Evolutionary conservation across 2,113 vertebrate species (phyloP).

Genomic region (Micronycteris hirsuta): DNA sequence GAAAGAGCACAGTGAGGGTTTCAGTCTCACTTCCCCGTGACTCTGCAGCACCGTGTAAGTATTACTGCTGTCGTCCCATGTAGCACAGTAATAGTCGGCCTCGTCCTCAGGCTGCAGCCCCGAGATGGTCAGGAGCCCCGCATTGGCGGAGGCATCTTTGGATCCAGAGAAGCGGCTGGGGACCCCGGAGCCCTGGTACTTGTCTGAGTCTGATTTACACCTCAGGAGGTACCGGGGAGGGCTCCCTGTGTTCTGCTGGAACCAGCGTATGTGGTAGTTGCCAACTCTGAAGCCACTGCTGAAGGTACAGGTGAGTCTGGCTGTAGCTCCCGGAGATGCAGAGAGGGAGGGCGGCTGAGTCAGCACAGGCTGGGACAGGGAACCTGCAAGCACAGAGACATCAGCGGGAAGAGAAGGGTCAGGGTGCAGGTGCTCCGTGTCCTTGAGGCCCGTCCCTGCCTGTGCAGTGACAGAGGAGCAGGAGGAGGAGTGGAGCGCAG

Average conservation of each 20-base stretch:
- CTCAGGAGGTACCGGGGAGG: accelerated
- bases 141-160: neutral
- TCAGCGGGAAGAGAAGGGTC: no score
- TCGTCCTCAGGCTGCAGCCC: neutral
- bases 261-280: accelerated
- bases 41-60: no score
- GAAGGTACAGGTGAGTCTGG: neutral
- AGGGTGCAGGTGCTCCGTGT: no score
- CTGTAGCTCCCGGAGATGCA: accelerated
- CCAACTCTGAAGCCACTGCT: neutral
- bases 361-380: neutral
- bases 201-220: accelerated
- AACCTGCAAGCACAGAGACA: no score
- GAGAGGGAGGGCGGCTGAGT: neutral
- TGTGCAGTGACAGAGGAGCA: no score
- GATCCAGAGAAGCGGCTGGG: neutral
- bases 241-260: neutral
- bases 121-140: neutral
- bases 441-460: no score
- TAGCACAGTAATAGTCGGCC: neutral
- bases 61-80: no score
- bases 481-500: no score
- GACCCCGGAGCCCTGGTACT: neutral
- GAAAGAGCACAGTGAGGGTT: no score
- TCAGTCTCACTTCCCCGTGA: no score